These are phyloP conservation scores for Pantherophis vulpinus DNA, from an alignment of 2,797 vertebrate species.

Conservation along the genomic window DNA sequence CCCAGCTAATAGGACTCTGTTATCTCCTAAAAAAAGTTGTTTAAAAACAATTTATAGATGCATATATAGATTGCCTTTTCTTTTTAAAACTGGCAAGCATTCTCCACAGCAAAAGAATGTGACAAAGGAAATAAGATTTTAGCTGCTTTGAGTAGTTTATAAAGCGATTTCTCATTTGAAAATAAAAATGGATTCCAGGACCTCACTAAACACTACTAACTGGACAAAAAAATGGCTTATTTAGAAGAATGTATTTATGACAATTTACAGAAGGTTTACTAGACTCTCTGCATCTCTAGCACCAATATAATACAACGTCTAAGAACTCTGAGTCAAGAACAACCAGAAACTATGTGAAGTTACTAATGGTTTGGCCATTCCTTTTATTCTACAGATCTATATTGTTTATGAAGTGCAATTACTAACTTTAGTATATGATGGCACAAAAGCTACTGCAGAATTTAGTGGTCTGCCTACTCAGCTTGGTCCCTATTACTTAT, in stretches of 20 bases:
- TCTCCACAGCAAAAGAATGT: neutral
- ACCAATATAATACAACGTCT: neutral
- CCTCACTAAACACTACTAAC: neutral
- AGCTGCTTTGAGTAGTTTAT: neutral
- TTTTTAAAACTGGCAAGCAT: neutral
- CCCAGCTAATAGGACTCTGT: neutral
- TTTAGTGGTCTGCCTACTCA: neutral
- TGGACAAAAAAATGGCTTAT: neutral
- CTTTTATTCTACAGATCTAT: neutral
- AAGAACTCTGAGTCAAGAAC: neutral
- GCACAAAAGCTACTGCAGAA: neutral
- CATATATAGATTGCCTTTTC: neutral
- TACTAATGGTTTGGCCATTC: neutral
- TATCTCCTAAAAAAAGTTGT: neutral
- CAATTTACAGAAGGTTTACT: neutral
- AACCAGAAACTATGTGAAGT: neutral
- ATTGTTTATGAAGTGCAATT: neutral
- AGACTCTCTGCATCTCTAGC: neutral
- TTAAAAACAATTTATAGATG: neutral
- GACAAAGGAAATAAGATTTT: neutral
- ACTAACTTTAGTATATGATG: neutral
- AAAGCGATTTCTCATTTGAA: neutral
- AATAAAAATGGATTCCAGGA: neutral
- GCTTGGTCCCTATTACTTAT: neutral
- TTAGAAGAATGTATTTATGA: neutral